Percentiles rank a stretch among this genome's conserved stretches.
These are phyloP conservation scores for Limnodromus scolopaceus DNA, from an alignment of 2,797 vertebrate genomes.

Conservation along the genomic window DNA sequence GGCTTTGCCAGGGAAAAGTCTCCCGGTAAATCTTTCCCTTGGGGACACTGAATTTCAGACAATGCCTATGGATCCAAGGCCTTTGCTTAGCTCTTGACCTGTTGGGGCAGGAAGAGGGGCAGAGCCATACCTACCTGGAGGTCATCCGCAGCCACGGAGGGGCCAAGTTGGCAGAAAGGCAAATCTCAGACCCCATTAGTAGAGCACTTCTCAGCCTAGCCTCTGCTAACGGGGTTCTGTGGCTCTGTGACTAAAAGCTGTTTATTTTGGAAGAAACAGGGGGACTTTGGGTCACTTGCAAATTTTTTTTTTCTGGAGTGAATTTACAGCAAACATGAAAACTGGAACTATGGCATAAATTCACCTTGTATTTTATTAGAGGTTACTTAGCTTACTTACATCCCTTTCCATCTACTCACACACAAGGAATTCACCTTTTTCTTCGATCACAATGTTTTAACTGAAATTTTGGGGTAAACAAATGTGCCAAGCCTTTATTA, in stretches of 20 bases:
- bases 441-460: conserved; percentile 58
- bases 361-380: background rate
- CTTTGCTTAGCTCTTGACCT: background rate
- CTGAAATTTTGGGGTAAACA: conserved; percentile 70
- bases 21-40: background rate
- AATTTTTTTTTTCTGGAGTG: background rate
- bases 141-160: background rate
- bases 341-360: background rate
- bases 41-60: background rate
- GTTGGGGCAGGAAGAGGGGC: background rate
- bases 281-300: background rate
- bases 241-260: background rate
- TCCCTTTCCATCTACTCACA: conserved; percentile 44
- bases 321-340: background rate
- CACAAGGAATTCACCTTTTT: conserved; percentile 52
- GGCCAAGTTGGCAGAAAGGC: background rate
- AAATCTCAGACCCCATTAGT: rapidly evolving
- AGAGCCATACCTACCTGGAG: background rate
- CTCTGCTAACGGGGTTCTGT: background rate
- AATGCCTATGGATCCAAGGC: background rate
- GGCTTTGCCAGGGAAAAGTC: background rate
- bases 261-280: background rate
- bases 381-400: background rate
- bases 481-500: conserved; percentile 72
- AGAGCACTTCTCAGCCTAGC: background rate